A percentile compares a stretch with the other conserved stretches of the same genome.
phyloP scores from a whole-genome alignment of 1,140 invertebrate genomes.

The Drosophila novamexicana region DNA sequence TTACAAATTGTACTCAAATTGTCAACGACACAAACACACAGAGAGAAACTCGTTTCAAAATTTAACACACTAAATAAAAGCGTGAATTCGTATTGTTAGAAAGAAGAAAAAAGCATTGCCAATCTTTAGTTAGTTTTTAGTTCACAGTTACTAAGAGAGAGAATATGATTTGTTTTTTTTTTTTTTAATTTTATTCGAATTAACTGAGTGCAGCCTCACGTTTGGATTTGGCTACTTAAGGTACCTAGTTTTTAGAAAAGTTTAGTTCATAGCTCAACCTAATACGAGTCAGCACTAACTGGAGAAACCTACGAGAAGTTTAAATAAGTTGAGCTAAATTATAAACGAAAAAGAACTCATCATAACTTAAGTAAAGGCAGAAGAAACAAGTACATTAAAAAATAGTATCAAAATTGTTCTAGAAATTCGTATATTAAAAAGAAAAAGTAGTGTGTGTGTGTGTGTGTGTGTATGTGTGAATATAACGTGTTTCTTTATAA shows the following conservation, averaged over 20 bases:
- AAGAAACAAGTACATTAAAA: background rate
- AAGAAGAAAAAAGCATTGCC: constrained; percentile 44
- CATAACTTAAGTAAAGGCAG: background rate
- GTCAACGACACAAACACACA: constrained; percentile 66
- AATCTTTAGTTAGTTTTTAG: constrained; percentile 33
- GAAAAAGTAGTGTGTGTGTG: constrained; percentile 36
- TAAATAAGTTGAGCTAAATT: constrained; percentile 23
- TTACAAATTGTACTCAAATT: constrained; percentile 45
- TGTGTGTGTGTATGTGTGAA: constrained; percentile 22
- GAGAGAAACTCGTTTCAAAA: constrained; percentile 50
- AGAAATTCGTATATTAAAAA: constrained; percentile 2
- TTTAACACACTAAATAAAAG: constrained; percentile 35
- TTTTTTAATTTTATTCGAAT: background rate
- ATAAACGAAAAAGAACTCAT: constrained; percentile 20
- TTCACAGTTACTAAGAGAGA: constrained; percentile 9
- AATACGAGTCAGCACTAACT: constrained; percentile 16
- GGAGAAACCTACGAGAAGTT: constrained; percentile 36
- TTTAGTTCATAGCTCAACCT: constrained; percentile 2
- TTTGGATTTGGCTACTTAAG: background rate
- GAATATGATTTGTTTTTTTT: background rate
- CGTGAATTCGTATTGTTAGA: constrained; percentile 28
- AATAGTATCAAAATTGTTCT: constrained; percentile 4
- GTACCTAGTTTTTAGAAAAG: constrained; percentile 4
- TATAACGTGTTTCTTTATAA: constrained; percentile 15
- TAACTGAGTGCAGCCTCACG: background rate